phyloP scores from a whole-genome alignment of 2,797 vertebrate genomes.

The Geotrypetes seraphini region DNA sequence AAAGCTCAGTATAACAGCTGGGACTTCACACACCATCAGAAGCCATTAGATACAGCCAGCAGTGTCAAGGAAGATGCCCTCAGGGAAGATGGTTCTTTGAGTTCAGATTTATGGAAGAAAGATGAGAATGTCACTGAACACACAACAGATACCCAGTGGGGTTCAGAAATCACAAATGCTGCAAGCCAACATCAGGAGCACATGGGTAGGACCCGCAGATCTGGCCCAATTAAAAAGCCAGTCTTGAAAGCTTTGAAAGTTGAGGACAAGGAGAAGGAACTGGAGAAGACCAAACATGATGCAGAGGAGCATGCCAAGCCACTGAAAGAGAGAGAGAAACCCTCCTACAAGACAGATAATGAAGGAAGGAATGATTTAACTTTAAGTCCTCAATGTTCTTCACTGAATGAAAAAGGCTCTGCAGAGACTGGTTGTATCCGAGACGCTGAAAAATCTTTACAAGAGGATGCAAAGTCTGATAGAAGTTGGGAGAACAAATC shows the following conservation, averaged over 20 bases:
- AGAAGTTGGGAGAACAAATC: conserved; percentile 62
- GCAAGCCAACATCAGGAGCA: conserved; percentile 58
- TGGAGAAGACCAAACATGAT: conserved; percentile 74
- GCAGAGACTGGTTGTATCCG: conserved; percentile 22
- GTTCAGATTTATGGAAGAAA: conserved; percentile 69
- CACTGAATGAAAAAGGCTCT: conserved; percentile 59
- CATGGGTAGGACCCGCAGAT: conserved; percentile 69
- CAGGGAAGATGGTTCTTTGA: conserved; percentile 54
- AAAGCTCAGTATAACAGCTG: conserved; percentile 58
- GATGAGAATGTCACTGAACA: conserved; percentile 55
- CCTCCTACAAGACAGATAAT: conserved; percentile 5
- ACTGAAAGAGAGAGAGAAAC: conserved; percentile 55
- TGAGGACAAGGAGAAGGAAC: conserved; percentile 91
- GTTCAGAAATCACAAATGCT: conserved; percentile 49
- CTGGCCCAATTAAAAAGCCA: conserved; percentile 92
- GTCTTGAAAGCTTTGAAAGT: conserved; percentile 95
- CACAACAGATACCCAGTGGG: conserved; percentile 62
- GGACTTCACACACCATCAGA: conserved; percentile 54
- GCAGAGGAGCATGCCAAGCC: conserved; percentile 52
- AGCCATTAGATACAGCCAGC: conserved; percentile 43
- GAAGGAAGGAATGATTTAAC: conserved; percentile 19
- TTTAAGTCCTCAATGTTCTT: conserved; percentile 31
- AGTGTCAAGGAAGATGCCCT: conserved; percentile 38
- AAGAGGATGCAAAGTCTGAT: conserved; percentile 57
- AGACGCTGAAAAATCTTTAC: conserved; percentile 52